Evolutionary conservation across 2,113 vertebrate species (phyloP), one percentile per base, ranked within the genome.

Genomic region (Vanacampus margaritifer): DNA sequence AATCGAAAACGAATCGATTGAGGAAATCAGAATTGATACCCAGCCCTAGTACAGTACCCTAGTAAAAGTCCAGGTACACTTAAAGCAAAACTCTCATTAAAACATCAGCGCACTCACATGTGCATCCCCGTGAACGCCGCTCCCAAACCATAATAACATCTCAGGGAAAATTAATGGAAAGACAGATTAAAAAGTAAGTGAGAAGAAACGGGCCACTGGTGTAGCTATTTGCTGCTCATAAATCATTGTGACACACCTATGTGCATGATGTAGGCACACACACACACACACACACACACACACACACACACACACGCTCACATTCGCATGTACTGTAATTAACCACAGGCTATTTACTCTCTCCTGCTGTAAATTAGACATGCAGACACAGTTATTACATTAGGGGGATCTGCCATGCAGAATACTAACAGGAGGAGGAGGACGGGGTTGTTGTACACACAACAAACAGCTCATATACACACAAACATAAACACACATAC

Each of bases 161-260:
- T 89, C 80, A 68, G 46, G 75, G 86, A 88, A 90, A 89, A 89
- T 90, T 88, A 89, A 89, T 89, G 88, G 83, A 89, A 90, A 84
- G 87, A 87, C 86, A 89, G 88, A 90, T 90, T 90, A 90, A 90
- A 90, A 90, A 90, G 87, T 90, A 90, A 90, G 89, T 90, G 89
- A 87, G 87, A 87, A 90, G 89, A 89, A 90, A 89, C 88, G 86
- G 85, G 87, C 87, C 89, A 88, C 78, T 89, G 88, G 88, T 89
- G 87, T 89, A 87, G 88, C 89, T 87, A 89, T 90, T 89, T 90
- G 86, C 87, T 87, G 87, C 87, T 90, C 89, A 90, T 90, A 89
- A 90, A 90, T 90, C 89, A 90, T 90, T 88, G 84, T 89, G 89
- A 85, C 89, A 90, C 88, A 85, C 88, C 86, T 86, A 89, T 78